These are phyloP conservation scores for Lytechinus variegatus DNA, from an alignment of 35 echinoderm and acorn worm species.

Conservation along the genomic window DNA sequence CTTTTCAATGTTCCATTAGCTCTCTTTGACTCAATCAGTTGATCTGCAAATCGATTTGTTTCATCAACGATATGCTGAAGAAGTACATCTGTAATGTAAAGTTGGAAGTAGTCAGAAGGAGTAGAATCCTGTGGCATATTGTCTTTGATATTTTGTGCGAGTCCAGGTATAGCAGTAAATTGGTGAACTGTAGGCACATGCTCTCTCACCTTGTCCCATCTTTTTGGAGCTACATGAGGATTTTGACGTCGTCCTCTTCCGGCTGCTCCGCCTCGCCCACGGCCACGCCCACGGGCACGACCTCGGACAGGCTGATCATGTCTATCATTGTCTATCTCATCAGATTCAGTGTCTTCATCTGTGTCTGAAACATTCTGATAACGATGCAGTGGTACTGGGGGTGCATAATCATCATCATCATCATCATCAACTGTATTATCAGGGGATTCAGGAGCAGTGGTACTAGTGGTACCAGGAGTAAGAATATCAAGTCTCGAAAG, in stretches of 20 bases:
- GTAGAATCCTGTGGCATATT: constrained; percentile 25
- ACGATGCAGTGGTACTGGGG: not conserved
- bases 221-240: constrained; percentile 18
- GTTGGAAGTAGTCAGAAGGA: constrained; percentile 44
- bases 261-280: too few species aligned
- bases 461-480: too few species aligned
- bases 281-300: constrained; percentile 27
- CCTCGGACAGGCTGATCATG: not conserved
- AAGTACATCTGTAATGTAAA: constrained; percentile 49
- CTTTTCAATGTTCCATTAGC: constrained; percentile 5
- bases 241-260: not conserved
- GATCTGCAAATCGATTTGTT: constrained; percentile 53
- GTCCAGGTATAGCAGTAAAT: constrained; percentile 43
- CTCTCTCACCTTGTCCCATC: constrained; percentile 24
- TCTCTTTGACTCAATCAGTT: constrained; percentile 45
- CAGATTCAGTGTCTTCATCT: not conserved
- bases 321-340: not conserved
- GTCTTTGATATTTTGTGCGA: not conserved
- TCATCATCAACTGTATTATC: not conserved
- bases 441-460: not conserved
- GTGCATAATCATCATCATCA: too few species aligned
- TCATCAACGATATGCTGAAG: too few species aligned
- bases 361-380: constrained; percentile 18
- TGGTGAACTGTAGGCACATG: constrained; percentile 45
- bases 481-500: not conserved